Evolutionary conservation across 2,888 invertebrate species (phyloP), one percentile per base, ranked within the genome.

Genomic region (Nemapogon koenigi): DNA sequence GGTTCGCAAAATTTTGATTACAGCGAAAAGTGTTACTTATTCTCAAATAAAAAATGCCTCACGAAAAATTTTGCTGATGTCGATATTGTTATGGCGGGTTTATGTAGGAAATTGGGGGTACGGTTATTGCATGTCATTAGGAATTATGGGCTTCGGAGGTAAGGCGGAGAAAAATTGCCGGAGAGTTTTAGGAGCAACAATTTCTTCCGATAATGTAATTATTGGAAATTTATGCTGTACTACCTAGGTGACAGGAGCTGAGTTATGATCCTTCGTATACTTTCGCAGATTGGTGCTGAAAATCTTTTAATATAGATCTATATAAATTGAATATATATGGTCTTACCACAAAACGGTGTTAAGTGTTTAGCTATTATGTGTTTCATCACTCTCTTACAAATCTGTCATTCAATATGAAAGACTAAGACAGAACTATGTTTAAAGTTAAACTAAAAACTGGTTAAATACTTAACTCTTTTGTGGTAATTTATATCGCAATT

Each of bases 81-180:
- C 76, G 78, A 78, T 78, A 78, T 78, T 78, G 76, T 78, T 78
- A 78, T 75, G 73, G 71, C 64, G 73, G 78, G 75, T 78, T 78
- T 78, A 78, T 64, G 75, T 73, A 55, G 68, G 68, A 76, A 76
- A 78, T 76, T 78, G 76, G 75, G 75, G 78, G 76, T 72, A 75
- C 75, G 70, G 68, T 78, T 78, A 78, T 78, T 78, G 76, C 76
- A 78, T 76, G 76, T 78, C 78, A 78, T 78, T 78, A 78, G 78
- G 75, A 78, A 76, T 78, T 78, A 78, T 76, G 78, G 73, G 75
- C 75, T 75, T 66, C 62, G 57, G 64, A 65, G 68, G 70, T 62
- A 59, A 37, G 52, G 45, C 45, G 59, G 62, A 62, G 62, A 62
- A 59, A 67, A 73, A 73, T 59, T 63, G 58, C 56, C 49, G 55